Conservation (phyloP, 2,113 vertebrate genomes). For the Psophia crepitans region DNA sequence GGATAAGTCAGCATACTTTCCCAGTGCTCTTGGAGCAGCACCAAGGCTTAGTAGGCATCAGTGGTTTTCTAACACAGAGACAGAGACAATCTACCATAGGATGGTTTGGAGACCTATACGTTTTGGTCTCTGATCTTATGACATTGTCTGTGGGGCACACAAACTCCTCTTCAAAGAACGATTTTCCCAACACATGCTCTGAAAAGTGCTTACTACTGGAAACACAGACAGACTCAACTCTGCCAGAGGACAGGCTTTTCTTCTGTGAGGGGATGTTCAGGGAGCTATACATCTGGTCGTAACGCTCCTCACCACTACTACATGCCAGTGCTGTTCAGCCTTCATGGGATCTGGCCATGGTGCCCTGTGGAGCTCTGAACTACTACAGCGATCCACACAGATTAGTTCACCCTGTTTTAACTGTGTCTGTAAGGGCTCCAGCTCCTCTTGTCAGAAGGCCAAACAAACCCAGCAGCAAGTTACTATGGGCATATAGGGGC, state of each 20-base stretch:
- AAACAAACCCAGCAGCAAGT: background rate
- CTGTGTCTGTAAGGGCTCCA: background rate
- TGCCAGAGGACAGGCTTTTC: background rate
- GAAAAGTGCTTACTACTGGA: background rate
- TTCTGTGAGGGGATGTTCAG: background rate
- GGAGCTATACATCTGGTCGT: background rate
- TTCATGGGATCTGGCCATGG: background rate
- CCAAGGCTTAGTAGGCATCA: background rate
- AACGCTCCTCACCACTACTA: background rate
- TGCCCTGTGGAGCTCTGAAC: background rate
- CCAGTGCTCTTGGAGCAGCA: background rate
- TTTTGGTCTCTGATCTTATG: rapidly evolving
- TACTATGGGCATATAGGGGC: background rate
- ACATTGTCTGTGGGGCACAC: background rate
- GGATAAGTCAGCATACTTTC: background rate
- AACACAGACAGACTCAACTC: background rate
- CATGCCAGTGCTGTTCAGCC: background rate
- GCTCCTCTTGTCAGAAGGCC: background rate
- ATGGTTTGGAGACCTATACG: rapidly evolving
- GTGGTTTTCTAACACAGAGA: background rate
- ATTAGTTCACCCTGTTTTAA: background rate
- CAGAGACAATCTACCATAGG: background rate
- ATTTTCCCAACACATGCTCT: background rate
- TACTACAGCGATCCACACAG: rapidly evolving
- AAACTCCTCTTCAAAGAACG: background rate